Evolutionary conservation across 2,888 invertebrate species (phyloP).

Genomic region (Hirtodrosophila confusa): DNA sequence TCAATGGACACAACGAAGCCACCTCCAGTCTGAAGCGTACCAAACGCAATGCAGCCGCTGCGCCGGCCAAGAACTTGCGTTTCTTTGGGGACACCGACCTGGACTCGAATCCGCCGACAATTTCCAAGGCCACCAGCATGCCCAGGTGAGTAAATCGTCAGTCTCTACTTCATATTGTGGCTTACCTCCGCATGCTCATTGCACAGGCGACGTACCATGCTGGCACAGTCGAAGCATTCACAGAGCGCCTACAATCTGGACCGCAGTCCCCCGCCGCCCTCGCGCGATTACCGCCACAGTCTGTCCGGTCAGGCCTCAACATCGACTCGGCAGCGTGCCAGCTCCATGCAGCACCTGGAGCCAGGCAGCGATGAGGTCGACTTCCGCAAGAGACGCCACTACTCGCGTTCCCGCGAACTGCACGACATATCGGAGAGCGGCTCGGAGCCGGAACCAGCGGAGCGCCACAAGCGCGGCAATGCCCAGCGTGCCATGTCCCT

Average conservation of each 20-base stretch:
- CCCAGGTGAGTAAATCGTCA: slow-evolving; percentile 67
- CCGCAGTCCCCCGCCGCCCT: slow-evolving; percentile 74
- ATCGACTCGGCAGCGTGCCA: slow-evolving; percentile 75
- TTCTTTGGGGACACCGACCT: slow-evolving; percentile 94
- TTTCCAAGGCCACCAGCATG: slow-evolving; percentile 82
- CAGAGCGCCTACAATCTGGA: slow-evolving; percentile 84
- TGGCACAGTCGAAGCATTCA: slow-evolving; percentile 81
- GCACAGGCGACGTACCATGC: slow-evolving; percentile 72
- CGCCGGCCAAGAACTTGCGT: slow-evolving; percentile 88
- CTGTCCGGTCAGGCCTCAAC: slow-evolving; percentile 51
- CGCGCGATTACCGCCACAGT: slow-evolving; percentile 73
- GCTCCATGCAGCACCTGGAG: slow-evolving; percentile 83
- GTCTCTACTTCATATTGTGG: not conserved
- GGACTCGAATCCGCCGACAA: slow-evolving; percentile 88
- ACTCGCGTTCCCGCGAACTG: slow-evolving; percentile 84
- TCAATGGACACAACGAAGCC: slow-evolving; percentile 71
- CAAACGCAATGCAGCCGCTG: slow-evolving; percentile 69
- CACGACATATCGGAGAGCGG: slow-evolving; percentile 85
- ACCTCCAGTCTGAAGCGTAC: slow-evolving; percentile 78
- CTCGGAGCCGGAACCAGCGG: slow-evolving; percentile 83
- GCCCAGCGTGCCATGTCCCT: slow-evolving; percentile 69
- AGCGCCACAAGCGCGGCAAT: slow-evolving; percentile 68
- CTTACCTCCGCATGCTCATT: not conserved
- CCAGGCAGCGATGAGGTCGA: slow-evolving; percentile 82
- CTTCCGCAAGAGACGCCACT: slow-evolving; percentile 81